A percentile compares a stretch with the other conserved stretches of the same genome.
These are phyloP conservation scores for Aporrectodea caliginosa DNA, from an alignment of 1,140 invertebrate species.

Conservation along the genomic window DNA sequence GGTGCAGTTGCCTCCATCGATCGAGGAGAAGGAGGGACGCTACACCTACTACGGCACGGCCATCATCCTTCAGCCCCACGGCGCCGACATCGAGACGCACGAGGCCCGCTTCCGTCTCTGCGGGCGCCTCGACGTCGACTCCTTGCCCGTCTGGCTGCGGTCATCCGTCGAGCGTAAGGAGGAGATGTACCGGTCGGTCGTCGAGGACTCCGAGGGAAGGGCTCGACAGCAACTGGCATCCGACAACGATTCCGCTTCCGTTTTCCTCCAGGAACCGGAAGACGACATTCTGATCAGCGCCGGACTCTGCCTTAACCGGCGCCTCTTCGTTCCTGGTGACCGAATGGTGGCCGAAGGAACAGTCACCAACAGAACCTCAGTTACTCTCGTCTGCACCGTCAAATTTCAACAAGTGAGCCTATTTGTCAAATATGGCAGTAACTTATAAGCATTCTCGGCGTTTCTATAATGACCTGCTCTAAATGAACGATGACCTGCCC, in stretches of 20 bases:
- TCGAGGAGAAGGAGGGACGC: background rate
- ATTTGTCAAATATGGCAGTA: too few relatives aligned
- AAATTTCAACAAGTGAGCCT: background rate
- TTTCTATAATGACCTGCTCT: too few relatives aligned
- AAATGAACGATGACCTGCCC: too few relatives aligned
- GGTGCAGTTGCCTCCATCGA: background rate
- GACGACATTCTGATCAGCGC: background rate
- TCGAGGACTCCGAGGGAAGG: background rate
- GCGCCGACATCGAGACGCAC: background rate
- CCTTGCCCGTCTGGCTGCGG: background rate
- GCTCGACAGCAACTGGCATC: background rate
- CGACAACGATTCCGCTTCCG: background rate
- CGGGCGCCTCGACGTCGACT: background rate
- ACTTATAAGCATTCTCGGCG: too few relatives aligned
- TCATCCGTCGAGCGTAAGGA: background rate
- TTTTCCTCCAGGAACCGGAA: background rate
- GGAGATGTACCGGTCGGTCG: background rate
- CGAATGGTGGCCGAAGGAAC: background rate
- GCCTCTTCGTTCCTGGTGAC: background rate
- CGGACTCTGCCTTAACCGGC: background rate
- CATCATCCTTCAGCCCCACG: background rate
- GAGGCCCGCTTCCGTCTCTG: background rate
- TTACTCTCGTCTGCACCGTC: background rate
- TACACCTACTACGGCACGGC: background rate
- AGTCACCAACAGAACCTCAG: background rate